Base-by-base conservation (phyloP, 1,140 invertebrate species). In the Diuraphis noxia region DNA sequence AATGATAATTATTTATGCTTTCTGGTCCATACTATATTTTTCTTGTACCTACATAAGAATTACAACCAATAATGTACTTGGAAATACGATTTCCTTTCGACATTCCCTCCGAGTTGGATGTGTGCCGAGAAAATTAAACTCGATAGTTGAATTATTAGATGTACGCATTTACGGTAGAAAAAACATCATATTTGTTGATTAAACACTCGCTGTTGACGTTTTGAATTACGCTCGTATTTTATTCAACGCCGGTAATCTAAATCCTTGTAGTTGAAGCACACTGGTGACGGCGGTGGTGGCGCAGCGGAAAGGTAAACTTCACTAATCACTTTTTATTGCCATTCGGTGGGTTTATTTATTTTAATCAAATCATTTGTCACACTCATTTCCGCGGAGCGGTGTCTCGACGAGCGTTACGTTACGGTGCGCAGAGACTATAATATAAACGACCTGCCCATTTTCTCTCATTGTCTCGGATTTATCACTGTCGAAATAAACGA, bases 291-390 rank as follows among this genome's bases (percentile, higher is more conserved):
- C 34, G n/a, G 7, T 36, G 85, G 43, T 25, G 43, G 84, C 43
- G 17, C 8, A 36, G 82, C 17, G n/a, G 43, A 86, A 87, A 87
- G 30, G 85, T 87, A 87, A 87, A 87, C 85, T 87, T 56, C 46
- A 52, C 85, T 87, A 87, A 87, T 87, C 85, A 52, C 85, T 87
- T 87, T 87, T 87, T 87, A 87, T 56, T 87, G 85, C 46, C 46
- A 49, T 87, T 87, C 85, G 49, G 30, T 63, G 63, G 72, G 30
- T 34, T 90, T 79, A 90, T 90, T 90, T 90, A 90, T 90, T 79
- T 79, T 72, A 79, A 90, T 90, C 63, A 90, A 90, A 90, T 81
- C 72, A 34, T 90, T 49, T 77, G 72, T 43, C 88, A 43, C 30
- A 34, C 13, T 79, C 41, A 41, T 34, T 30, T 49, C n/a, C 41